phyloP scores from a whole-genome alignment of 2,888 invertebrate genomes.

The Horisme vitalbata region DNA sequence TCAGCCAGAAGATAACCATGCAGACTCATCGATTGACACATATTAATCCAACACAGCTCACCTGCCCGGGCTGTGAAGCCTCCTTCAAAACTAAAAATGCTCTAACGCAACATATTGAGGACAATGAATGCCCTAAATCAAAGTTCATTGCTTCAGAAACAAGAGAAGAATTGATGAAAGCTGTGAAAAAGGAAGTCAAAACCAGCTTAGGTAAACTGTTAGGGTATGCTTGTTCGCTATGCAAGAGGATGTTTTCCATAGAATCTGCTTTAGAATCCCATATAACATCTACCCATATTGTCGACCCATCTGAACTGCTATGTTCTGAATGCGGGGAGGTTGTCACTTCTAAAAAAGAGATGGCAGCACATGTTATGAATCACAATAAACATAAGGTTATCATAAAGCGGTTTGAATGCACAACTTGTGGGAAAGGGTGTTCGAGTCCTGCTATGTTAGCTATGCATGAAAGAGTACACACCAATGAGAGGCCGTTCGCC shows the following conservation, averaged over 20 bases:
- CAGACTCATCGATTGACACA: conserved; percentile 75
- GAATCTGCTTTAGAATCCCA: conserved; percentile 72
- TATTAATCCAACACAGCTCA: conserved; percentile 50
- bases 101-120: conserved; percentile 54
- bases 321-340: conserved; percentile 72
- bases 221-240: conserved; percentile 72
- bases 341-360: conserved; percentile 57
- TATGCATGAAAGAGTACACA: conserved; percentile 79
- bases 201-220: conserved; percentile 66
- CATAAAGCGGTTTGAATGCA: conserved; percentile 66
- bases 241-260: conserved; percentile 75
- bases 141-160: conserved; percentile 52
- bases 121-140: conserved; percentile 54
- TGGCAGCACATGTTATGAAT: conserved; percentile 55
- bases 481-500: conserved; percentile 74
- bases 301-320: conserved; percentile 57
- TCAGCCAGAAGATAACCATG: conserved; percentile 78
- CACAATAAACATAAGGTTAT: conserved; percentile 57
- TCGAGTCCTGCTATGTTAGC: conserved; percentile 76
- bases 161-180: conserved; percentile 70
- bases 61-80: conserved; percentile 64
- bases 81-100: conserved; percentile 56
- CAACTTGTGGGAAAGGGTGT: conserved; percentile 70
- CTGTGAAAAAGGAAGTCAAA: conserved; percentile 69
- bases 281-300: conserved; percentile 65